Percentiles rank a stretch among this genome's conserved stretches.
Conservation (phyloP, 2,888 invertebrate species). For the Zaprionus obscuricornis region DNA sequence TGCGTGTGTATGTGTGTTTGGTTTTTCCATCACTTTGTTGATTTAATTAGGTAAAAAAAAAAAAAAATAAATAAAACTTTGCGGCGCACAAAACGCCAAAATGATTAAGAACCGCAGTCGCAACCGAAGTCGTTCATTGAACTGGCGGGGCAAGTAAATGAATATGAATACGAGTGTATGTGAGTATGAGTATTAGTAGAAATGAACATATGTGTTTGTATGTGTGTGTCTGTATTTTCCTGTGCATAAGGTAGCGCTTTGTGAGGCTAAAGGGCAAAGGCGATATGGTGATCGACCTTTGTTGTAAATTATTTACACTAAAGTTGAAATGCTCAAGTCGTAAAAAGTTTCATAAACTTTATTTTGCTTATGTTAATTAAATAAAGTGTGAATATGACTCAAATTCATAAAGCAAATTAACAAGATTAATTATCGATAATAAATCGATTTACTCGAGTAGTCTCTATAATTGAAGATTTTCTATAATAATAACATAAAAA, state of each 20-base stretch:
- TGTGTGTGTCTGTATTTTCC: not conserved
- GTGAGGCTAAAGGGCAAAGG: not conserved
- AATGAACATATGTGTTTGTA: constrained; percentile 5
- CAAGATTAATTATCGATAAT: not conserved
- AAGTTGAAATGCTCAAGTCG: too few relatives aligned
- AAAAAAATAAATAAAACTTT: too few relatives aligned
- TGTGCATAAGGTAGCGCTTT: not conserved
- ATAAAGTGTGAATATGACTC: too few relatives aligned
- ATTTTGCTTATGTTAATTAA: too few relatives aligned
- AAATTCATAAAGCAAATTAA: too few relatives aligned
- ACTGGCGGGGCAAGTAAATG: constrained; percentile 46
- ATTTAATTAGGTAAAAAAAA: constrained; percentile 74
- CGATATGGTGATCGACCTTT: too few relatives aligned
- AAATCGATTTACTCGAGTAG: too few relatives aligned
- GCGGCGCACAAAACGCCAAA: constrained; percentile 56
- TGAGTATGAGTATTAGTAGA: too few relatives aligned
- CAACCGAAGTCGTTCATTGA: constrained; percentile 56
- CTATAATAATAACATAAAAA: too few relatives aligned
- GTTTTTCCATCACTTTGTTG: constrained; percentile 55
- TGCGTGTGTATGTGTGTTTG: constrained; percentile 12
- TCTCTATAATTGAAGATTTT: too few relatives aligned
- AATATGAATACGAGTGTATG: constrained; percentile 19
- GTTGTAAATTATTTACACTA: too few relatives aligned
- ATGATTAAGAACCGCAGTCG: constrained; percentile 62
- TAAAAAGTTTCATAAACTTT: too few relatives aligned